Evolutionary conservation across 30 jellyfish, hydroid and myxozoan species (phyloP).

Genomic region (Phacellophora camtschatica): DNA sequence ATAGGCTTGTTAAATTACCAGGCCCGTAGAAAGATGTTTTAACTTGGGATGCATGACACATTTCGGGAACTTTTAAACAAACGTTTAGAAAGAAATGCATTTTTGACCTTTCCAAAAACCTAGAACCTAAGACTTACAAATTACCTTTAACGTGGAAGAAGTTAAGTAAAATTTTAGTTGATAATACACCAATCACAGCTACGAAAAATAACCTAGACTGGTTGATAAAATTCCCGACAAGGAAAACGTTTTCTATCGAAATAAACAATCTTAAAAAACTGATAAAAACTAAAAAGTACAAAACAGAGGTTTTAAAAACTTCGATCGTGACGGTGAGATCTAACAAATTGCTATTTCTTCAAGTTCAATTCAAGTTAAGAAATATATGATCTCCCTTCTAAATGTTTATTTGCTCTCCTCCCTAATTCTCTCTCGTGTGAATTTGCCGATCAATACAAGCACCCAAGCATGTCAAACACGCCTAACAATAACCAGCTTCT

Average conservation of each 20-base stretch:
- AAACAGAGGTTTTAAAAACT: constrained; percentile 7
- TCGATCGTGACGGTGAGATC: constrained; percentile 64
- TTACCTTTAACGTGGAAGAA: too few relatives aligned
- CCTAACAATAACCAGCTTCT: constrained; percentile 30
- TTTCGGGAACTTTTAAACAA: too few relatives aligned
- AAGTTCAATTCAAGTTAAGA: constrained; percentile 38
- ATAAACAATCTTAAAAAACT: constrained; percentile 22
- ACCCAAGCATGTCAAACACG: constrained; percentile 35
- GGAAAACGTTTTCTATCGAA: constrained; percentile 14
- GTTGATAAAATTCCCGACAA: constrained; percentile 22
- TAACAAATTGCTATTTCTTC: constrained; percentile 2
- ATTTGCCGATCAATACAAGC: constrained; percentile 52
- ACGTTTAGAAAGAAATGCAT: too few relatives aligned
- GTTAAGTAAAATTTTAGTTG: too few relatives aligned
- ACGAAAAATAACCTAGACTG: too few relatives aligned
- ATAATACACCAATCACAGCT: too few relatives aligned
- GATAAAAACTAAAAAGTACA: constrained; percentile 21
- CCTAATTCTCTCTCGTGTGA: constrained; percentile 48
- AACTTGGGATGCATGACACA: too few relatives aligned
- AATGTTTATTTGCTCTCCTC: constrained; percentile 57
- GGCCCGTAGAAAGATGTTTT: too few relatives aligned
- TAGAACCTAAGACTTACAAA: too few relatives aligned
- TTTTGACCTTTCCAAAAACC: too few relatives aligned
- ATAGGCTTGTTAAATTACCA: too few relatives aligned
- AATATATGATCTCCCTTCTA: constrained; percentile 44